phyloP scores from a whole-genome alignment of 1,140 invertebrate species.

The Mactra quadrangularis region DNA sequence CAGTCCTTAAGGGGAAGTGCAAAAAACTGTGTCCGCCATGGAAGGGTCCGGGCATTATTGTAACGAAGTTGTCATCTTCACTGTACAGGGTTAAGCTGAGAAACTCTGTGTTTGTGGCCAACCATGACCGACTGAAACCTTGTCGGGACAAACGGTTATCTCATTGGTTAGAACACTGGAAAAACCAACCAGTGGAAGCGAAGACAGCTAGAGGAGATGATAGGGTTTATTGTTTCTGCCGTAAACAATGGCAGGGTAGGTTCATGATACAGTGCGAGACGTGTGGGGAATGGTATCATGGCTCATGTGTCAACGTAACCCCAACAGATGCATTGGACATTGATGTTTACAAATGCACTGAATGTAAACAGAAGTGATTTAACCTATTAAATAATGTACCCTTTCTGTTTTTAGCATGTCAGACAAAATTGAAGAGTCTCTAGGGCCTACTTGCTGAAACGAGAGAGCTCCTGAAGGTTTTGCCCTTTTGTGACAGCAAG shows the following conservation, averaged over 20 bases:
- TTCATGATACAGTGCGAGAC: no score
- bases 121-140: slow-evolving; percentile 20
- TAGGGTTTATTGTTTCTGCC: slow-evolving; percentile 16
- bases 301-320: slow-evolving; percentile 37
- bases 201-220: not conserved
- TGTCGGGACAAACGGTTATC: not conserved
- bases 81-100: slow-evolving; percentile 17
- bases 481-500: not conserved
- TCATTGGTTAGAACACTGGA: not conserved
- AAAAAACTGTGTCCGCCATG: slow-evolving; percentile 1
- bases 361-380: no score
- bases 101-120: slow-evolving; percentile 13
- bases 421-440: no score
- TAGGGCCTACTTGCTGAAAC: not conserved
- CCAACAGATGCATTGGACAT: slow-evolving; percentile 11
- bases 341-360: slow-evolving; percentile 12
- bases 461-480: no score
- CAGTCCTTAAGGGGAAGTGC: no score
- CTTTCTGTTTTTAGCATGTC: no score
- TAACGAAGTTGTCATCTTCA: not conserved
- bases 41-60: slow-evolving; percentile 10
- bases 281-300: slow-evolving; percentile 50
- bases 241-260: slow-evolving; percentile 45
- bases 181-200: not conserved
- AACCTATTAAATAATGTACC: no score